These are phyloP conservation scores for Trichoplax adhaerens DNA, from an alignment of 37 sponge, comb jelly and placozoan species.

Conservation along the genomic window DNA sequence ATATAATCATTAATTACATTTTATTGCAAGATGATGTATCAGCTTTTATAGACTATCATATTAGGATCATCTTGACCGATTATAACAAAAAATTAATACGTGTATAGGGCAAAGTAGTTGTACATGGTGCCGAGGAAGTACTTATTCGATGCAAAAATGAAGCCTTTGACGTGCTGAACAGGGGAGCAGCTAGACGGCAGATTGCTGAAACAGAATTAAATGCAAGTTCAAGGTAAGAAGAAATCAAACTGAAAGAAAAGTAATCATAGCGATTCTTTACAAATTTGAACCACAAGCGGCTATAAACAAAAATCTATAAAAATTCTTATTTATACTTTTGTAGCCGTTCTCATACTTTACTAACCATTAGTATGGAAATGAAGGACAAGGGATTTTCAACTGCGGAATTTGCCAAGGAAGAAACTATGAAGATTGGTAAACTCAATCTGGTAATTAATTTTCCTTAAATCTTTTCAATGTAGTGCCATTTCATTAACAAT, in stretches of 20 bases:
- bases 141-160: constrained; percentile 78
- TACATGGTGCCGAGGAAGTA: constrained; percentile 89
- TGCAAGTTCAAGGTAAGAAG: constrained; percentile 45
- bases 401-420: constrained; percentile 84
- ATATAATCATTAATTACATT: not conserved
- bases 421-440: constrained; percentile 81
- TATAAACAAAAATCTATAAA: no score
- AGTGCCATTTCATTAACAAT: no score
- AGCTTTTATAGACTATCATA: not conserved
- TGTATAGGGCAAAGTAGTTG: constrained; percentile 72
- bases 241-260: not conserved
- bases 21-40: not conserved
- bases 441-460: constrained; percentile 67
- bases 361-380: no score
- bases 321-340: not conserved
- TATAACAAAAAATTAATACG: not conserved
- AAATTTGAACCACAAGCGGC: no score
- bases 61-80: not conserved
- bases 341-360: constrained; percentile 65
- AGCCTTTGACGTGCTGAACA: constrained; percentile 79
- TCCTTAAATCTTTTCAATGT: no score
- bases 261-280: no score
- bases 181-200: constrained; percentile 54
- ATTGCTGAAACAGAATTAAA: constrained; percentile 90
- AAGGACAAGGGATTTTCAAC: constrained; percentile 49